Percentiles rank a stretch among this genome's conserved stretches.
phyloP scores from a whole-genome alignment of 2,113 vertebrate species.

The Nesogale talazaci region DNA sequence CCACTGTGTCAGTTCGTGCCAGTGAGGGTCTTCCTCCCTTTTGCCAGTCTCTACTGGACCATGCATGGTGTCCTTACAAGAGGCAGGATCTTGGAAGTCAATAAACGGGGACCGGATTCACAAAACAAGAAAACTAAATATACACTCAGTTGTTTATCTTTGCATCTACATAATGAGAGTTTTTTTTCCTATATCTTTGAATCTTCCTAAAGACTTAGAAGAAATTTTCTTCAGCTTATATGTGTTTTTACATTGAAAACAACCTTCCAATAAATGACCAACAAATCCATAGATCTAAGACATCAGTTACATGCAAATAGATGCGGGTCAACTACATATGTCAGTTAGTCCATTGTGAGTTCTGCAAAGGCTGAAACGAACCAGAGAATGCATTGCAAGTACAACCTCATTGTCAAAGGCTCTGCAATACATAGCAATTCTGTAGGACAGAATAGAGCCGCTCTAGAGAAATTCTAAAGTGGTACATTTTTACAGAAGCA shows the following conservation, averaged over 20 bases:
- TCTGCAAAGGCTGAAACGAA: background rate
- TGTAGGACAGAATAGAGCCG: too few relatives aligned
- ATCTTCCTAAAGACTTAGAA: background rate
- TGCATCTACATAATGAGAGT: slow-evolving; percentile 37
- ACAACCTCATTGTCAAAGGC: too few relatives aligned
- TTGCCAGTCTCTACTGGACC: too few relatives aligned
- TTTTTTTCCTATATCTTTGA: slow-evolving; percentile 22
- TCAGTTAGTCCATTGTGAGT: background rate
- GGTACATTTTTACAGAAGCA: too few relatives aligned
- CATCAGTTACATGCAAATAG: background rate
- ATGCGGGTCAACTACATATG: background rate
- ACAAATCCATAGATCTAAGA: rapidly evolving
- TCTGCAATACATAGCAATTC: too few relatives aligned
- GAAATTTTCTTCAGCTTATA: background rate
- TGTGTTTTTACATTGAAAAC: background rate
- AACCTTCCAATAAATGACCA: background rate
- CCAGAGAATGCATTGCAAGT: background rate
- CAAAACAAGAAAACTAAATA: background rate
- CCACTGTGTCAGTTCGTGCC: too few relatives aligned
- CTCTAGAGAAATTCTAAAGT: too few relatives aligned
- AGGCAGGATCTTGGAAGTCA: slow-evolving; percentile 26
- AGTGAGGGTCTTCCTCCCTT: too few relatives aligned
- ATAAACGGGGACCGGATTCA: slow-evolving; percentile 41
- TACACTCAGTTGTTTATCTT: slow-evolving; percentile 20
- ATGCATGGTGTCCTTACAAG: too few relatives aligned